Percentiles rank a stretch among this genome's conserved stretches.
These are phyloP conservation scores for Drosophila arizonae DNA, from an alignment of 1,140 invertebrate genomes.

Conservation along the genomic window DNA sequence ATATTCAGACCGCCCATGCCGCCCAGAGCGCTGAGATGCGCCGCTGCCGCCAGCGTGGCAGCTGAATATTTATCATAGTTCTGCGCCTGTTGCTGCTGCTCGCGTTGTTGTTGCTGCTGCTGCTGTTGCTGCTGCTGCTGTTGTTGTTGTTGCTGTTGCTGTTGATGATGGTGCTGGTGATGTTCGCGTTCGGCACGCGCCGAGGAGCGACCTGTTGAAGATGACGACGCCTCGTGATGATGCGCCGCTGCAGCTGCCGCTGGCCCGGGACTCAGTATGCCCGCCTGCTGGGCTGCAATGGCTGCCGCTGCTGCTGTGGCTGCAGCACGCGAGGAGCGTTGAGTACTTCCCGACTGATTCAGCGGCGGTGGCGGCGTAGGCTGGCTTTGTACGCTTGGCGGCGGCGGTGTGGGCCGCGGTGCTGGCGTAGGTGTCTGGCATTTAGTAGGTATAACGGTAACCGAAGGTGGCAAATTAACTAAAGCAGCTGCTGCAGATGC, in stretches of 20 bases:
- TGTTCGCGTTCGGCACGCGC: constrained; percentile 63
- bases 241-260: constrained; percentile 79
- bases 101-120: constrained; percentile 69
- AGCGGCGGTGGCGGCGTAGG: constrained; percentile 83
- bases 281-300: constrained; percentile 83
- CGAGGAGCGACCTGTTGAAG: constrained; percentile 43
- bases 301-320: constrained; percentile 79
- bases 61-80: constrained; percentile 84
- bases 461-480: constrained; percentile 78
- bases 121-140: constrained; percentile 83
- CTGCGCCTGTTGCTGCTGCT: constrained; percentile 76
- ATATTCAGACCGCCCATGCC: constrained; percentile 76
- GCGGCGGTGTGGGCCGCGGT: constrained; percentile 76
- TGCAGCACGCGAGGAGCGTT: constrained; percentile 80
- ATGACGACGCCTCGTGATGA: constrained; percentile 81
- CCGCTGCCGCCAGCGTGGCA: constrained; percentile 82
- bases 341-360: constrained; percentile 82
- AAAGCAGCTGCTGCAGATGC: constrained; percentile 72
- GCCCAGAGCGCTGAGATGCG: constrained; percentile 76
- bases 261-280: constrained; percentile 84
- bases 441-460: constrained; percentile 81
- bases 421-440: constrained; percentile 83
- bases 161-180: constrained; percentile 82
- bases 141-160: constrained; percentile 72
- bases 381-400: constrained; percentile 55